These are phyloP conservation scores for Holacanthella duospinosa DNA, from an alignment of 2,888 invertebrate genomes.

Conservation along the genomic window DNA sequence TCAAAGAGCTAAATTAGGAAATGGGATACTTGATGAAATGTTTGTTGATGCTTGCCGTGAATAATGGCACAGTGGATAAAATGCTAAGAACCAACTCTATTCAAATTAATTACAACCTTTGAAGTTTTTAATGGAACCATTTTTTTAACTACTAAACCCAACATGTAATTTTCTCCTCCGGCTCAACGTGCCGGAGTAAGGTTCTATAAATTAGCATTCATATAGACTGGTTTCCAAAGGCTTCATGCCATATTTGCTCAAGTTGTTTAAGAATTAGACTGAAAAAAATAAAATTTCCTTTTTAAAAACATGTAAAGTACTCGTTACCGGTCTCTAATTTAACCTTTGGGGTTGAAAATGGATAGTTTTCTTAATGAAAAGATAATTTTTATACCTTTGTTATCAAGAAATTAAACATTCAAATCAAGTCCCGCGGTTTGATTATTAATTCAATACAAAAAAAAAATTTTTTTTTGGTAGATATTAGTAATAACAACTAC, in stretches of 20 bases:
- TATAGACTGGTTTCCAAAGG: no score
- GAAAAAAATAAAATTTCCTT: no score
- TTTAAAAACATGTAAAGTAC: no score
- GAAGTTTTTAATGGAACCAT: neutral
- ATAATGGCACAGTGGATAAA: no score
- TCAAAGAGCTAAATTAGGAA: neutral
- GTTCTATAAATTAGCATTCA: no score
- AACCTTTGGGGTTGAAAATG: neutral
- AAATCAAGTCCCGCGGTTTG: neutral
- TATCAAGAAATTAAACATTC: neutral
- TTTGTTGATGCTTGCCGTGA: no score
- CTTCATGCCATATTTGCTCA: no score
- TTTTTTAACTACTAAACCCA: neutral
- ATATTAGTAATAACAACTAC: neutral
- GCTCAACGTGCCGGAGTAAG: no score
- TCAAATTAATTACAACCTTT: conserved; percentile 1
- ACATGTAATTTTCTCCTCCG: neutral
- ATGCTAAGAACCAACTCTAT: no score
- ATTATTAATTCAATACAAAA: neutral
- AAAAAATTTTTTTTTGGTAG: no score
- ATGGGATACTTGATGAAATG: neutral
- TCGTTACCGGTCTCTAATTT: conserved; percentile 2
- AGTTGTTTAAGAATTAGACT: no score
- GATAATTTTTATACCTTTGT: neutral
- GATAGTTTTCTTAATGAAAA: conserved; percentile 1